phyloP scores from a whole-genome alignment of 2,113 vertebrate genomes.

The Periophthalmus modestus region DNA sequence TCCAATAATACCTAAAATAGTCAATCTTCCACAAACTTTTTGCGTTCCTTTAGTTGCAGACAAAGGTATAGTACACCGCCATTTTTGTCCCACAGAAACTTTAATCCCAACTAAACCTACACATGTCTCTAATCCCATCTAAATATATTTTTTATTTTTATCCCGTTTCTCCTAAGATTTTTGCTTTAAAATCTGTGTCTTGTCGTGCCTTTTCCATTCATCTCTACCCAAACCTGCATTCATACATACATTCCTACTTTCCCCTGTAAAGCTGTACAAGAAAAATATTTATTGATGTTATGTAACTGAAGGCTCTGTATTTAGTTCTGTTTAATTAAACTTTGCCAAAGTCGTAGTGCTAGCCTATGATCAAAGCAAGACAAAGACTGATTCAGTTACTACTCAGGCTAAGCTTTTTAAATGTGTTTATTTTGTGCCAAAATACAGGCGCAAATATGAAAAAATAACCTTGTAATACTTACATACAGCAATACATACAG shows the following conservation, averaged over 20 bases:
- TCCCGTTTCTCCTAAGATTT: not conserved
- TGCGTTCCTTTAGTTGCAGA: conserved; percentile 37
- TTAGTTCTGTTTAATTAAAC: not conserved
- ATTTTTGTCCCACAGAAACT: not conserved
- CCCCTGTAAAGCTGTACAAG: not conserved
- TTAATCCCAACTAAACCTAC: not conserved
- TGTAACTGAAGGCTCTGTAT: not conserved
- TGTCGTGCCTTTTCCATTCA: not conserved
- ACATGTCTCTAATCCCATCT: not conserved
- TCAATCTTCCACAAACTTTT: conserved; percentile 53
- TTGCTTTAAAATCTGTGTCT: not conserved
- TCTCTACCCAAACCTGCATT: not conserved
- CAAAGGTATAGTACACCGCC: conserved; percentile 31
- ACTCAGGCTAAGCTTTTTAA: no score
- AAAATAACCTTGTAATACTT: no score
- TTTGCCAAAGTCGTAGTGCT: not conserved
- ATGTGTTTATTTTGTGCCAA: no score
- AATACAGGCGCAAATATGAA: no score
- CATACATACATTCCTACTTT: not conserved
- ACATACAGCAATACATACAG: no score
- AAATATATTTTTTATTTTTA: not conserved
- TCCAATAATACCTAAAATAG: not conserved
- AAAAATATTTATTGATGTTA: not conserved
- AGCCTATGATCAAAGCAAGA: not conserved
- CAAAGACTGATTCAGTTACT: no score